phyloP scores from a whole-genome alignment of 2,113 vertebrate species.

The Calyptomena viridis region DNA sequence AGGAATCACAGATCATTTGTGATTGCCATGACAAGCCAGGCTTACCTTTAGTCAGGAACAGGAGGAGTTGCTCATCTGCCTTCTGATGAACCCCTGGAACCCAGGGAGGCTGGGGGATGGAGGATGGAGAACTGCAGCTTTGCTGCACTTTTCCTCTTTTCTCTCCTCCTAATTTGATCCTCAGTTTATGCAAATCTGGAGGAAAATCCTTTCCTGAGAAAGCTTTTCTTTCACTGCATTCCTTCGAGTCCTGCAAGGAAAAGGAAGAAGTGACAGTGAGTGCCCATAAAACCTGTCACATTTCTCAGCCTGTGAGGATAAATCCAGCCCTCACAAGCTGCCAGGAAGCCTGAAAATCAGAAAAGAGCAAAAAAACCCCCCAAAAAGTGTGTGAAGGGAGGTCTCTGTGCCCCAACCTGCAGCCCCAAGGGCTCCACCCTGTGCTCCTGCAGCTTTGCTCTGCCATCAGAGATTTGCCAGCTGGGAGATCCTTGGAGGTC shows the following conservation, averaged over 20 bases:
- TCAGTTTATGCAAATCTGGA: not conserved
- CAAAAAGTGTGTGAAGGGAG: not conserved
- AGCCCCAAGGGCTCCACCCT: not conserved
- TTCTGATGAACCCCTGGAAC: not conserved
- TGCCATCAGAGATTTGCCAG: not conserved
- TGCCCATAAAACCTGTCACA: not conserved
- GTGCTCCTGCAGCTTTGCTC: not conserved
- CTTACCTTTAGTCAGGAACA: slow-evolving; percentile 33
- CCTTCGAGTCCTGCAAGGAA: not conserved
- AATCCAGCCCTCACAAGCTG: not conserved
- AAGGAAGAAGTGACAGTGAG: not conserved
- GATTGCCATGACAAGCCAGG: not conserved
- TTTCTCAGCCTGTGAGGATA: not conserved
- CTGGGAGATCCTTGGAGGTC: not conserved
- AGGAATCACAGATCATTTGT: not conserved
- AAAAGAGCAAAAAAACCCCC: not conserved
- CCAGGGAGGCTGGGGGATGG: not conserved
- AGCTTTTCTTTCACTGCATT: not conserved
- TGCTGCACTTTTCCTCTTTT: not conserved
- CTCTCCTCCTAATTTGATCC: not conserved
- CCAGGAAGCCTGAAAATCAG: not conserved
- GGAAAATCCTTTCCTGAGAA: not conserved
- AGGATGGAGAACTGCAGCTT: not conserved
- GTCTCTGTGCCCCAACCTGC: not conserved
- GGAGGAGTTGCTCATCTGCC: not conserved